Evolutionary conservation across 2,113 vertebrate genomes (phyloP).

Genomic region (Ceyx cyanopectus): DNA sequence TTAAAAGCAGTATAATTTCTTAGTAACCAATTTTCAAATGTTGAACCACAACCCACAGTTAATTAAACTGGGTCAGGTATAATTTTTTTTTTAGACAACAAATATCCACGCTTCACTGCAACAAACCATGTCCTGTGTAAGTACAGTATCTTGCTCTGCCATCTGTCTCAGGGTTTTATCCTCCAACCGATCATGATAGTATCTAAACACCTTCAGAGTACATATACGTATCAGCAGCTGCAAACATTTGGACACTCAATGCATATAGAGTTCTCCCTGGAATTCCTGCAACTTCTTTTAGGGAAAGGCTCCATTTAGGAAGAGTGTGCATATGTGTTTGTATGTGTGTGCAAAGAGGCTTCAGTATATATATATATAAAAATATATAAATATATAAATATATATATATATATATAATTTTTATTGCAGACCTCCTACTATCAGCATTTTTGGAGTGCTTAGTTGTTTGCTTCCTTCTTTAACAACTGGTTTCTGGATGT

Average conservation of each 20-base stretch:
- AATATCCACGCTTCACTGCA: constrained; percentile 20
- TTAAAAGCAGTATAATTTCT: constrained; percentile 52
- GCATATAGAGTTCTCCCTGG: background rate
- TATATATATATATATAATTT: no score
- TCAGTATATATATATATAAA: background rate
- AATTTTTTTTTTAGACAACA: constrained; percentile 52
- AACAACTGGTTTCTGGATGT: background rate
- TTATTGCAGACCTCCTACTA: background rate
- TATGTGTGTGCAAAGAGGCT: background rate
- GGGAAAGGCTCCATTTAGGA: background rate
- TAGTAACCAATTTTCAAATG: constrained; percentile 58
- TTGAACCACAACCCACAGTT: constrained; percentile 63
- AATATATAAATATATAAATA: no score
- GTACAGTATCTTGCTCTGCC: background rate
- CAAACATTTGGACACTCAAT: background rate
- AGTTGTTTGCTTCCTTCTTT: background rate
- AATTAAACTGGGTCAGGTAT: constrained; percentile 76
- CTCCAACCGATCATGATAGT: background rate
- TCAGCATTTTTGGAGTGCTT: background rate
- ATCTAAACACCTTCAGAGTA: background rate
- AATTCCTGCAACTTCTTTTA: background rate
- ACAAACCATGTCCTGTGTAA: constrained; percentile 38
- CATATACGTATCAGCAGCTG: background rate
- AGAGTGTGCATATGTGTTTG: background rate
- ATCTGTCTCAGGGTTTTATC: background rate